Evolutionary conservation across 1,140 invertebrate species (phyloP), one percentile per base, ranked within the genome.

Genomic region (Steinernema feltiae): DNA sequence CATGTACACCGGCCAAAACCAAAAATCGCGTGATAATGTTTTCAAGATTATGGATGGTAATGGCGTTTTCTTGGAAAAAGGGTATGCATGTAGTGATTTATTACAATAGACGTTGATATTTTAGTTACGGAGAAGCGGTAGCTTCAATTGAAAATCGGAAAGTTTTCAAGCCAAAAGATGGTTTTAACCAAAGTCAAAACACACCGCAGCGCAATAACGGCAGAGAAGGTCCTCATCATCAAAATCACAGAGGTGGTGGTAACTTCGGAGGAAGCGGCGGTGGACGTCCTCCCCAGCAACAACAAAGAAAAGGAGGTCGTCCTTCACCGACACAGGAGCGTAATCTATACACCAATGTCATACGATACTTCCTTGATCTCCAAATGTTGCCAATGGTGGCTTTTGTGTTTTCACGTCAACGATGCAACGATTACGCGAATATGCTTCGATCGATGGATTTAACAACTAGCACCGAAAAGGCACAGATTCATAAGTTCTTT

Each of bases 341-440:
- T 86, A 93, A 91, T 53, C 90, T 93, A 74, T 97, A 93, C 92
- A 90, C 91, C 48, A 92, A 91, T 29, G 90, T 97, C 72, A 90
- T 97, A 63, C 90, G 92, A 80, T 91, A 93, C 86, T 88, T 95
- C 1, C 89, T 90, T 80, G 90, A 91, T 78, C 87, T 92, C 72
- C 92, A 95, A 77, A 92, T 94, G 83, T 88, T 98, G 69, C 96
- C 97, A 0, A 92, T 94, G 0, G 94, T 98, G 0, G 91, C 93
- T 0, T 99, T 99, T 83, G 94, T 93, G 7, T 90, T 99, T 76
- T 98, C 95, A 0, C 89, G 95, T 76, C 94, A 93, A 84, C 76
- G 78, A 82, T 94, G 92, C 84, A 93, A 95, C 83, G 89, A 90
- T 71, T 95, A 94, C 85, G 91, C 93, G 0, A 87, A 89, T 53